Evolutionary conservation across 2,797 vertebrate genomes (phyloP), one percentile per base, ranked within the genome.

Genomic region (Rhinella marina): DNA sequence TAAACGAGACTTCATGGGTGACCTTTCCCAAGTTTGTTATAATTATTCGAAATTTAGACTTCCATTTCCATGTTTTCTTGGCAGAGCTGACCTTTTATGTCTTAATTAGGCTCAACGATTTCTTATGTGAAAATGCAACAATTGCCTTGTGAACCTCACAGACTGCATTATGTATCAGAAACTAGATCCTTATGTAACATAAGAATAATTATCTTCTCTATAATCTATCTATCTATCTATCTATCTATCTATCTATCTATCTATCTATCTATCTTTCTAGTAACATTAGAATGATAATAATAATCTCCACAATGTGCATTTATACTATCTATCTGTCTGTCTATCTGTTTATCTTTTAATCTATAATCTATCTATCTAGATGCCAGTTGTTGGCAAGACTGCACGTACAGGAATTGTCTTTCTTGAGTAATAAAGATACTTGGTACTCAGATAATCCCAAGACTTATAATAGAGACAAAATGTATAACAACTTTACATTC

Each of bases 11-110:
- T 68, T 85, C 41, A 81, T 68, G 41, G 48, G 19, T 88, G 85
- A 85, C 87, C 87, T 88, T 88, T 88, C 29, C n/a, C 17, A 85
- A 85, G 83, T 80, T 77, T 85, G 56, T 50, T 27, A 72, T 88
- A 81, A 88, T 88, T 81, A 88, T 88, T 72, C 17, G 57, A 66
- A 78, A 17, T 88, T 66, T 59, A 21, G 29, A 72, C 78, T 72
- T 50, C 12, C 14, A 57, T 84, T 84, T 79, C 76, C 64, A 8
- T 84, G 62, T 84, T 80, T 78, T 84, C 66, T 50, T 88, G 87
- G 62, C 87, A 80, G 81, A 16, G 14, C 5, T 85, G 82, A 88
- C 82, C 87, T 88, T 81, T 81, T 61, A 62, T 10, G 32, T 68
- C 82, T 27, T 80, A 88, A 88, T 85, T 72, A 88, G 62, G 16